phyloP scores from a whole-genome alignment of 1,140 invertebrate species.

The Drosophila grimshawi region DNA sequence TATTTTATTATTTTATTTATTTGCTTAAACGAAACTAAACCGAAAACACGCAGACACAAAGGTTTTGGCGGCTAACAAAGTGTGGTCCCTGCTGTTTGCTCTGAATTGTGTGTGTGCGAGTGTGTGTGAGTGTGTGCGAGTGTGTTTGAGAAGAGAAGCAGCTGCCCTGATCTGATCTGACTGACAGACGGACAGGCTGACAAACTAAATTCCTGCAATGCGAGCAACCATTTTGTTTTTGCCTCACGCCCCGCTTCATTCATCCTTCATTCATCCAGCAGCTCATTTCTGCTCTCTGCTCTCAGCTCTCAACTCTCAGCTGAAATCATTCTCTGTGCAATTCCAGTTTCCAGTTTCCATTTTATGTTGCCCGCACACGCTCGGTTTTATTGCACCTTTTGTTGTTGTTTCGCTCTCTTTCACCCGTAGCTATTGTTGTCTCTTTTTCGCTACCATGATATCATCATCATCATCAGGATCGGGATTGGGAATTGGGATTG shows the following conservation, averaged over 20 bases:
- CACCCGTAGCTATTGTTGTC: constrained; percentile 24
- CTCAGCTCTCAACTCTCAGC: not conserved
- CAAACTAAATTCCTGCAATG: not conserved
- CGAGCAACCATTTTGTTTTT: constrained; percentile 69
- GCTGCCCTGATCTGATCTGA: constrained; percentile 19
- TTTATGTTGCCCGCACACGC: constrained; percentile 26
- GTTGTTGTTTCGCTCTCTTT: constrained; percentile 49
- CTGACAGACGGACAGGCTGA: too few relatives aligned
- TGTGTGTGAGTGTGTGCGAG: too few relatives aligned
- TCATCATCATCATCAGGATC: not conserved
- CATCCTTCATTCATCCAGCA: constrained; percentile 45
- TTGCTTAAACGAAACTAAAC: constrained; percentile 11
- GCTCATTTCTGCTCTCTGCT: not conserved
- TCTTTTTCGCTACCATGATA: constrained; percentile 17
- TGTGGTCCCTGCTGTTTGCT: constrained; percentile 12
- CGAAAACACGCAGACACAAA: not conserved
- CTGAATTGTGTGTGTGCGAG: constrained; percentile 1
- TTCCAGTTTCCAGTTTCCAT: constrained; percentile 27
- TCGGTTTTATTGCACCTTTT: constrained; percentile 82
- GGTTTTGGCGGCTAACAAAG: constrained; percentile 2
- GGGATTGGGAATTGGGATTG: not conserved
- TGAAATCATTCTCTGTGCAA: constrained; percentile 9
- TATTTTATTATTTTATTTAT: not conserved
- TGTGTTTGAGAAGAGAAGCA: not conserved
- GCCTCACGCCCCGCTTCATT: constrained; percentile 70